These are phyloP conservation scores for Gymnoscelis rufifasciata DNA, from an alignment of 2,888 invertebrate species.

Conservation along the genomic window DNA sequence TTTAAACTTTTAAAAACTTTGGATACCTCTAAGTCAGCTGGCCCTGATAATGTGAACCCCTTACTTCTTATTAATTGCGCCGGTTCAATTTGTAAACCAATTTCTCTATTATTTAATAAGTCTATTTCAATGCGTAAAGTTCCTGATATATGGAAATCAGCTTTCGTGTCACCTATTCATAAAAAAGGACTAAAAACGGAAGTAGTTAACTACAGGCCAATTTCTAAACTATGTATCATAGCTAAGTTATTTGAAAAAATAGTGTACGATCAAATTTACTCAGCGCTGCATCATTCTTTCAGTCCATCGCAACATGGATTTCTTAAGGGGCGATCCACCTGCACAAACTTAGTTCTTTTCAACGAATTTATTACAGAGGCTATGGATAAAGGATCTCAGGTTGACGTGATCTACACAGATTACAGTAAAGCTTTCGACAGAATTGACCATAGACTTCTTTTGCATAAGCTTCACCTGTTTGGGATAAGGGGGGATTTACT, in stretches of 20 bases:
- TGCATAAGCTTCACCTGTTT: neutral
- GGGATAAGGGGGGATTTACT: neutral
- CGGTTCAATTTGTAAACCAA: neutral
- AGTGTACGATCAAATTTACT: neutral
- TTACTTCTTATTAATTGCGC: neutral
- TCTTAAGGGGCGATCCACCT: neutral
- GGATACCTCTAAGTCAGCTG: neutral
- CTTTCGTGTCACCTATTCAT: neutral
- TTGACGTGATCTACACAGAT: too few species aligned
- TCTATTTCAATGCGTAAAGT: neutral
- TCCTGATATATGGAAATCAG: neutral
- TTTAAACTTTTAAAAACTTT: neutral
- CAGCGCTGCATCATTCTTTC: neutral
- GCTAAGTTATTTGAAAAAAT: neutral
- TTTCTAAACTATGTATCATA: neutral
- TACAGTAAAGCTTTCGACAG: too few species aligned
- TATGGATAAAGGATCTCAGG: too few species aligned
- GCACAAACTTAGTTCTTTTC: neutral
- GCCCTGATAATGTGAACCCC: neutral
- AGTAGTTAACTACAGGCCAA: neutral
- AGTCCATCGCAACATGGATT: neutral
- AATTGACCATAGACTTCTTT: neutral
- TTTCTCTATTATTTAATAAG: neutral
- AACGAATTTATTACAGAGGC: neutral
- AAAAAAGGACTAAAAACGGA: neutral